These are phyloP conservation scores for Meloidogyne exigua DNA, from an alignment of 1,140 invertebrate genomes.

Conservation along the genomic window DNA sequence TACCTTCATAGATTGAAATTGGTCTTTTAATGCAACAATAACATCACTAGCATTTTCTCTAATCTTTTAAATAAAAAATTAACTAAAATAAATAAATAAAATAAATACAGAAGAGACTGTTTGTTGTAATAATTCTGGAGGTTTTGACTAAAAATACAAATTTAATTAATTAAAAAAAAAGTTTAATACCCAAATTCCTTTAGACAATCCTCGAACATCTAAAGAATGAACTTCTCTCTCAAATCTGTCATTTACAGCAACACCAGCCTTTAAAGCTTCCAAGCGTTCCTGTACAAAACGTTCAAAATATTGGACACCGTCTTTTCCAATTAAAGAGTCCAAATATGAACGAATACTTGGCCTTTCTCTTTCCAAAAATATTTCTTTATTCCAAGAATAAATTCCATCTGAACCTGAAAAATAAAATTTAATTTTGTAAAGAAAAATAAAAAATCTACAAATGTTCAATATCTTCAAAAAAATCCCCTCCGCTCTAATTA, in stretches of 20 bases:
- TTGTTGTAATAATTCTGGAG: constrained; percentile 37
- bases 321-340: constrained; percentile 46
- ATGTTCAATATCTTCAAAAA: too few relatives aligned
- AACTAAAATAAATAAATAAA: constrained; percentile 22
- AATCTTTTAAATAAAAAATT: constrained; percentile 40
- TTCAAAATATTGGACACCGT: constrained; percentile 59
- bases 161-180: neutral
- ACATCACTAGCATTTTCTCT: constrained; percentile 55
- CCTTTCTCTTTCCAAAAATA: constrained; percentile 48
- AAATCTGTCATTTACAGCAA: constrained; percentile 51
- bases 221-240: constrained; percentile 41
- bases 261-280: constrained; percentile 40
- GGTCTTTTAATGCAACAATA: constrained; percentile 53
- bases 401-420: constrained; percentile 20
- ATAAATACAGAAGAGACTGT: constrained; percentile 35
- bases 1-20: constrained; percentile 44
- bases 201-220: constrained; percentile 22
- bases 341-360: constrained; percentile 46
- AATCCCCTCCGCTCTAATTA: too few relatives aligned
- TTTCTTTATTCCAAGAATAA: constrained; percentile 51
- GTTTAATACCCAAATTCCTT: constrained; percentile 11
- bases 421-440: neutral
- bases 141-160: constrained; percentile 1
- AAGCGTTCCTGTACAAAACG: constrained; percentile 56
- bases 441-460: too few relatives aligned